A percentile compares a stretch with the other conserved stretches of the same genome.
Evolutionary conservation across 1,140 invertebrate genomes (phyloP).

Genomic region (Melitaea cinxia): DNA sequence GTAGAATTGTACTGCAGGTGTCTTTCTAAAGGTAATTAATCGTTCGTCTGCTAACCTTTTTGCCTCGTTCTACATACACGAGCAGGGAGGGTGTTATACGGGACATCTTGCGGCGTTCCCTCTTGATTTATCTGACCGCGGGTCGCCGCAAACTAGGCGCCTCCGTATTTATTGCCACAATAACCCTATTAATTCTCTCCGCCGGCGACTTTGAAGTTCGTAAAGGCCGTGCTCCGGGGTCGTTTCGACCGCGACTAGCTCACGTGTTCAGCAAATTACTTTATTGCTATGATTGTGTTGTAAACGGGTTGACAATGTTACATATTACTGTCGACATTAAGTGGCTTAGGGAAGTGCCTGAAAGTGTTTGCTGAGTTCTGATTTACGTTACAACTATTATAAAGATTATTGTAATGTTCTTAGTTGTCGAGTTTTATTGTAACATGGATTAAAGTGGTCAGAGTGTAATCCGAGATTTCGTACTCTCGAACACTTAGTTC

Average conservation of each 20-base stretch:
- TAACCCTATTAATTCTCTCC: conserved; percentile 77
- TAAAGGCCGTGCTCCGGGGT: conserved; percentile 33
- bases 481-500: background rate
- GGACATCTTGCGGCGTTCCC: conserved; percentile 70
- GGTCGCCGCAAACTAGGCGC: conserved; percentile 68
- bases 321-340: conserved; percentile 36
- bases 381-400: conserved; percentile 21
- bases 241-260: conserved; percentile 45
- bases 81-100: conserved; percentile 45
- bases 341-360: conserved; percentile 29
- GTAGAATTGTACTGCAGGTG: background rate
- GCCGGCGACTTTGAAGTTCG: conserved; percentile 54
- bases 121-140: conserved; percentile 75
- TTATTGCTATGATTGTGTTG: conserved; percentile 41
- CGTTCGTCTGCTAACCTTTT: conserved; percentile 16
- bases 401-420: conserved; percentile 24
- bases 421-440: conserved; percentile 16
- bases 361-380: conserved; percentile 21
- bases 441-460: conserved; percentile 13
- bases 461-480: conserved; percentile 11
- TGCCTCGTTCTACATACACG: conserved; percentile 23
- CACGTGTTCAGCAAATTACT: conserved; percentile 47
- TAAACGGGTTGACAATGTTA: conserved; percentile 32
- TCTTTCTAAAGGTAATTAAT: conserved; percentile 20
- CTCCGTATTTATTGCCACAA: conserved; percentile 77